Conservation (phyloP, 2,888 invertebrate genomes). For the Lasioglossum vierecki region DNA sequence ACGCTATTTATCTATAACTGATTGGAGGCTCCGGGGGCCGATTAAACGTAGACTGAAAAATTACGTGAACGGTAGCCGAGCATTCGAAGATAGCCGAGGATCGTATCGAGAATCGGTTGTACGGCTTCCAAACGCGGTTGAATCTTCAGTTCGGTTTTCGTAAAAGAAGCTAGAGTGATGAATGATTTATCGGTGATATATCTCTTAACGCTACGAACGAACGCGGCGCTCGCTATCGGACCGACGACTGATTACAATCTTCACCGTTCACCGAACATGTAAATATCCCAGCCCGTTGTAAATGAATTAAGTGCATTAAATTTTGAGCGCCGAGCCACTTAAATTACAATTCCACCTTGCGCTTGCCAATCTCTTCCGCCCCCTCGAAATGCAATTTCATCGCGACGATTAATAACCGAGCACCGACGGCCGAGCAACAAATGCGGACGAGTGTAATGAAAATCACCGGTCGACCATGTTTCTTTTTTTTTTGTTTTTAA, state of each 20-base stretch:
- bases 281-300: neutral
- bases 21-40: neutral
- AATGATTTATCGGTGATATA: neutral
- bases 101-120: neutral
- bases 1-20: neutral
- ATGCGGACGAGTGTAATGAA: neutral
- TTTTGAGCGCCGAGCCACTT: neutral
- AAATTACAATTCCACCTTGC: slow-evolving; percentile 1
- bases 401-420: slow-evolving; percentile 6
- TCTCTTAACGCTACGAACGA: neutral
- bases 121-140: neutral
- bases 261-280: neutral
- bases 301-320: neutral
- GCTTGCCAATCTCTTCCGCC: neutral
- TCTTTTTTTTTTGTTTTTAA: too few species aligned
- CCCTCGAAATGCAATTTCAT: neutral
- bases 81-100: neutral
- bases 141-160: neutral
- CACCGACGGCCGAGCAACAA: neutral
- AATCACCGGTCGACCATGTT: neutral
- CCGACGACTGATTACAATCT: neutral
- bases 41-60: neutral
- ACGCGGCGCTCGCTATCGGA: neutral
- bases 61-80: neutral
- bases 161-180: neutral